A percentile compares a stretch with the other conserved stretches of the same genome.
Evolutionary conservation across 2,888 invertebrate genomes (phyloP).

Genomic region (Morpho achilles): DNA sequence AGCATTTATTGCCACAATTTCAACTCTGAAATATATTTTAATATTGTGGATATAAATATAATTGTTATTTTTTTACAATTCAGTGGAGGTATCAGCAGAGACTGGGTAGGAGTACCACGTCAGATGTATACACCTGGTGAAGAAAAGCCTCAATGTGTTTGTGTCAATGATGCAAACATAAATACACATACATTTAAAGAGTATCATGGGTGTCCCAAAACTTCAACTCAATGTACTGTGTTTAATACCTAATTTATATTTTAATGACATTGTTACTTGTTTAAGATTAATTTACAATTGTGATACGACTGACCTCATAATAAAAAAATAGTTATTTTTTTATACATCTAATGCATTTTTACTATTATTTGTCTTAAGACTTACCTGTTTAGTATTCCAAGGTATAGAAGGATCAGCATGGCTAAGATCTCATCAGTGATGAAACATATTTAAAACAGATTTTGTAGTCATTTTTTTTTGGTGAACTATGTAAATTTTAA

Average conservation of each 20-base stretch:
- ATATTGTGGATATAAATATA: no score
- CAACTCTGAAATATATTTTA: no score
- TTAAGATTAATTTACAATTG: background rate
- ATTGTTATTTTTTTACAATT: background rate
- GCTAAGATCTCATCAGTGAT: no score
- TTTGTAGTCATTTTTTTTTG: no score
- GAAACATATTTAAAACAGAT: no score
- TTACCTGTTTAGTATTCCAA: no score
- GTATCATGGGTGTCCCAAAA: conserved; percentile 82
- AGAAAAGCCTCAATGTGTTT: conserved; percentile 88
- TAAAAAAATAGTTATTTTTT: background rate
- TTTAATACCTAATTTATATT: background rate
- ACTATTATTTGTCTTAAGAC: no score
- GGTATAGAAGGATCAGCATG: no score
- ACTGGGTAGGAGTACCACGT: conserved; percentile 95
- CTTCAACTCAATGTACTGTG: conserved; percentile 72
- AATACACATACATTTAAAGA: conserved; percentile 77
- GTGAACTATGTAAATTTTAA: no score
- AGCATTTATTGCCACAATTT: no score
- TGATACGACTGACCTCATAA: conserved; percentile 8
- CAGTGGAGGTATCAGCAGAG: conserved; percentile 93
- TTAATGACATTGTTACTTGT: background rate
- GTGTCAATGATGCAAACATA: conserved; percentile 79
- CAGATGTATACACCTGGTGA: conserved; percentile 86
- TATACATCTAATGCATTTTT: no score